These are phyloP conservation scores for Benthosema pterotum DNA, from an alignment of 2,797 vertebrate species.

Conservation along the genomic window DNA sequence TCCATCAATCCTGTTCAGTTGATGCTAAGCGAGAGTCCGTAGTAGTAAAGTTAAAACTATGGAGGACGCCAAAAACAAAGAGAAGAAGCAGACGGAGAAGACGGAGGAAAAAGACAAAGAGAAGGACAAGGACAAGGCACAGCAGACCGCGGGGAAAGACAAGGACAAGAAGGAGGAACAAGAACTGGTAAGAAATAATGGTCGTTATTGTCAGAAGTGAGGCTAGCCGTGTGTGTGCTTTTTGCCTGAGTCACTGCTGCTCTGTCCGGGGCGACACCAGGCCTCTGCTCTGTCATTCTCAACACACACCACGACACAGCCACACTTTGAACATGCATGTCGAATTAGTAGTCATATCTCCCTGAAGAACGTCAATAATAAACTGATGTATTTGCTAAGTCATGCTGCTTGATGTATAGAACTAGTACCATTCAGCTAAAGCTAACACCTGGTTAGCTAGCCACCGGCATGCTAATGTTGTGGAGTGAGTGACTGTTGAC, in stretches of 20 bases:
- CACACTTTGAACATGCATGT: no score
- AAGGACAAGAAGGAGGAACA: slow-evolving; percentile 86
- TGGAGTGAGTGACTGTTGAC: slow-evolving; percentile 11
- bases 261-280: slow-evolving; percentile 29
- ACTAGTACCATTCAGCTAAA: slow-evolving; percentile 2
- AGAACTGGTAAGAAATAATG: slow-evolving; percentile 75
- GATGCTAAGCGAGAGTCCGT: slow-evolving; percentile 7
- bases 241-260: slow-evolving; percentile 85
- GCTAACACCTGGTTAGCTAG: slow-evolving; percentile 6
- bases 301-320: no score
- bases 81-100: slow-evolving; percentile 78
- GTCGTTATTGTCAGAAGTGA: not conserved
- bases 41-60: slow-evolving; percentile 65
- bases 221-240: slow-evolving; percentile 34
- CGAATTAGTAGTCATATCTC: no score
- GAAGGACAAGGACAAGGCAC: slow-evolving; percentile 74
- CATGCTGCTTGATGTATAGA: no score
- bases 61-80: slow-evolving; percentile 84
- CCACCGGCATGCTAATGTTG: slow-evolving; percentile 41
- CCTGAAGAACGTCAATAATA: no score
- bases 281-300: not conserved
- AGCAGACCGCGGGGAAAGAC: slow-evolving; percentile 80
- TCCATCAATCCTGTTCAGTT: slow-evolving; percentile 38
- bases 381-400: no score
- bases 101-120: slow-evolving; percentile 81